phyloP scores from a whole-genome alignment of 1,140 invertebrate species.

The Phenacoccus solenopsis region DNA sequence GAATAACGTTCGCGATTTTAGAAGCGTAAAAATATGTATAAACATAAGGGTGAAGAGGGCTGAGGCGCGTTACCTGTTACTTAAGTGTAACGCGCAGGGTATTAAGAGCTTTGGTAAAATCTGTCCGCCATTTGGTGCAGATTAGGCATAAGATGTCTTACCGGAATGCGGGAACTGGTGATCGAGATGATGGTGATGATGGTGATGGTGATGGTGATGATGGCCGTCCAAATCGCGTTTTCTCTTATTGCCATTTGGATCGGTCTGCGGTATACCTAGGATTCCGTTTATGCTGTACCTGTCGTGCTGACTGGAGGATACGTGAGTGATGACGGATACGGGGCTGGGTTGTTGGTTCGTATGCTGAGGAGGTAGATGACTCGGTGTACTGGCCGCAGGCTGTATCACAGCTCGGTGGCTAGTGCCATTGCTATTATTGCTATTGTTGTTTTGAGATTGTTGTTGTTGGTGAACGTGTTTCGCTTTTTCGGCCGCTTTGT shows the following conservation, averaged over 20 bases:
- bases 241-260: constrained; percentile 57
- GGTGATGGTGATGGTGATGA: constrained; percentile 33
- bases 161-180: constrained; percentile 6
- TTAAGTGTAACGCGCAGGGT: neutral
- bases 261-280: constrained; percentile 63
- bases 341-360: constrained; percentile 30
- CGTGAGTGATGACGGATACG: constrained; percentile 52
- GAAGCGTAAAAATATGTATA: constrained; percentile 16
- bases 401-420: constrained; percentile 22
- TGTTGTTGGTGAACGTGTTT: constrained; percentile 75
- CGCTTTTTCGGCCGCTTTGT: constrained; percentile 91
- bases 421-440: constrained; percentile 32
- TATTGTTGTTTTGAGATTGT: constrained; percentile 43
- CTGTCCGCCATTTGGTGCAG: no score
- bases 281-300: constrained; percentile 94
- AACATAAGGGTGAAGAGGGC: neutral
- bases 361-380: constrained; percentile 19
- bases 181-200: constrained; percentile 22
- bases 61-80: no score
- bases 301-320: constrained; percentile 45
- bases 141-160: neutral
- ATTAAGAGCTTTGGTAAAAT: no score
- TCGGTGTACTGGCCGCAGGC: constrained; percentile 12
- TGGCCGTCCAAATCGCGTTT: constrained; percentile 51
- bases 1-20: constrained; percentile 10